Conservation (phyloP, 2,113 vertebrate genomes). For the Vulpes ferrilata region DNA sequence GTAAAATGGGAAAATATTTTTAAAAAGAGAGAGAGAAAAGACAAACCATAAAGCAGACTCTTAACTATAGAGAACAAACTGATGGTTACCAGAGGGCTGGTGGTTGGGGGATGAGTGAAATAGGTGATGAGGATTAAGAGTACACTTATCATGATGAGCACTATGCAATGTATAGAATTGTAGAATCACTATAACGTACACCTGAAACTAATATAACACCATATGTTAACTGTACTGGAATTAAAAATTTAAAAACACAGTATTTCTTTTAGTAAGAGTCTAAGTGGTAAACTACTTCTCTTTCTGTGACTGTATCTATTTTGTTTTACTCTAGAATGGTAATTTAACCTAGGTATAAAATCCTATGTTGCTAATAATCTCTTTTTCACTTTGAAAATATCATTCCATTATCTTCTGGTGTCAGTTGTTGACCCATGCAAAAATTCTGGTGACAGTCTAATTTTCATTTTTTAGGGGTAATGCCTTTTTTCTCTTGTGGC, state of each 20-base stretch:
- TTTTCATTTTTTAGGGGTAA: conserved; percentile 56
- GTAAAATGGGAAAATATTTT: no score
- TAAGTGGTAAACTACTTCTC: background rate
- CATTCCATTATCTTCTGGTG: conserved; percentile 27
- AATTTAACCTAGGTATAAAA: conserved; percentile 61
- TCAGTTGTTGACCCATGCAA: background rate
- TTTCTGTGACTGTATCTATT: conserved; percentile 45
- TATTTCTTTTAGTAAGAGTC: conserved; percentile 32
- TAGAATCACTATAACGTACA: background rate
- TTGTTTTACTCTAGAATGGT: conserved; percentile 26
- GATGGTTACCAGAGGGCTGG: background rate
- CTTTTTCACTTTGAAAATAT: conserved; percentile 43
- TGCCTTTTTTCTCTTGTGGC: background rate
- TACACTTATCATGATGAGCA: background rate
- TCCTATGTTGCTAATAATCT: conserved; percentile 35
- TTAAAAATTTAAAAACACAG: background rate
- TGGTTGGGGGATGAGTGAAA: background rate
- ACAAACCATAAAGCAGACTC: background rate
- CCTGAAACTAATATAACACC: background rate
- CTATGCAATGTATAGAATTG: background rate
- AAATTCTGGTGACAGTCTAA: background rate
- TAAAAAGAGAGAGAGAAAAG: background rate
- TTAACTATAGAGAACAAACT: background rate
- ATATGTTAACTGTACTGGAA: background rate
- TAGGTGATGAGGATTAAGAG: background rate